Percentiles rank a stretch among this genome's conserved stretches.
phyloP scores from a whole-genome alignment of 1,140 invertebrate genomes.

The Penaeus vannamei region DNA sequence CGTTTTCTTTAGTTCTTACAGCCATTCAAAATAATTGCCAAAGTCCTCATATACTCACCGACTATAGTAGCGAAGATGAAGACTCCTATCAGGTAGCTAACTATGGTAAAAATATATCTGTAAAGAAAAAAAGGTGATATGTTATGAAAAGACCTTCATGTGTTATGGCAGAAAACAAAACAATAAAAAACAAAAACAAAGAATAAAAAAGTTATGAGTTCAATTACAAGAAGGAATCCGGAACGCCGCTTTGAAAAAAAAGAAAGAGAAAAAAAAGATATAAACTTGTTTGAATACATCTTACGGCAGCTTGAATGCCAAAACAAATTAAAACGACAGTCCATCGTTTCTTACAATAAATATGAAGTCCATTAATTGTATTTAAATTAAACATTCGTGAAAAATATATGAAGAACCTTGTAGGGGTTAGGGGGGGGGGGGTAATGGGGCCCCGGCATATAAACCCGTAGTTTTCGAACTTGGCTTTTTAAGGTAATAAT shows the following conservation, averaged over 20 bases:
- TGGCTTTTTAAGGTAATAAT: conserved; percentile 4
- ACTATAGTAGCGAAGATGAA: conserved; percentile 99
- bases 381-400: no score
- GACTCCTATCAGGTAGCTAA: conserved; percentile 96
- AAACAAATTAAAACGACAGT: no score
- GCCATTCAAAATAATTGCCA: conserved; percentile 23
- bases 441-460: conserved; percentile 40
- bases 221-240: background rate
- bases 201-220: background rate
- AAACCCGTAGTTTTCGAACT: conserved; percentile 65
- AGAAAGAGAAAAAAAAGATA: background rate
- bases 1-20: background rate
- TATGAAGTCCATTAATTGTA: no score
- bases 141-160: background rate
- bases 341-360: no score
- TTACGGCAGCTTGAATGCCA: no score
- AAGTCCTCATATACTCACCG: conserved; percentile 75
- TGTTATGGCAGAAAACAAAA: background rate
- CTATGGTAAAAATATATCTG: conserved; percentile 97
- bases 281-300: no score
- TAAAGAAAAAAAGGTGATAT: conserved; percentile 69
- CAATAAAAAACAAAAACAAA: background rate
- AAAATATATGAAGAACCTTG: no score
- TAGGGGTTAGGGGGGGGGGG: no score
- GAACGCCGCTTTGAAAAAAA: background rate